These are phyloP conservation scores for Gymnothorax reevesii DNA, from an alignment of 2,797 vertebrate species.

Conservation along the genomic window DNA sequence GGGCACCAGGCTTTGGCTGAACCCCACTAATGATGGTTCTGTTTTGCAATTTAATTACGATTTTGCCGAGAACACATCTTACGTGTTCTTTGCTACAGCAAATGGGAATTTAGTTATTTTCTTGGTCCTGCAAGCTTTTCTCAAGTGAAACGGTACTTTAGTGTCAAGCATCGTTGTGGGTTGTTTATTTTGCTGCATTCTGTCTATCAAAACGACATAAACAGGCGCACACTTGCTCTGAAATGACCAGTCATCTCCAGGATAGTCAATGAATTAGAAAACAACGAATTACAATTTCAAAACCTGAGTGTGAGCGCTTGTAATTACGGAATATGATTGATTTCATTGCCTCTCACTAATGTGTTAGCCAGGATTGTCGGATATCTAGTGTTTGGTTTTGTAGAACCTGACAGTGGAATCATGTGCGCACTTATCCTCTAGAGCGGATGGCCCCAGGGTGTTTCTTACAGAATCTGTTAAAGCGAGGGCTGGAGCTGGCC, in stretches of 20 bases:
- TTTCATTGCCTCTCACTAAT: constrained; percentile 7
- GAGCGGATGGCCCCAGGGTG: constrained; percentile 28
- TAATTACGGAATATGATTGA: neutral
- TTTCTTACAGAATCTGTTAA: constrained; percentile 44
- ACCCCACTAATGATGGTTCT: constrained; percentile 34
- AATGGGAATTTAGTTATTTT: neutral
- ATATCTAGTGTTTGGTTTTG: constrained; percentile 1
- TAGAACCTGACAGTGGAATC: neutral
- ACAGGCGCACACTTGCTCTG: constrained; percentile 12
- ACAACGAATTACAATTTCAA: neutral
- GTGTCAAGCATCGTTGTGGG: neutral
- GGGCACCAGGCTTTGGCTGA: constrained; percentile 45
- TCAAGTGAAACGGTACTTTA: neutral
- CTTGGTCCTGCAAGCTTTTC: too few relatives aligned
- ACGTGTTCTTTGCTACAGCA: neutral
- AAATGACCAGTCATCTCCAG: neutral
- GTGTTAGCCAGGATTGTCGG: neutral
- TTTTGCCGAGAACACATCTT: constrained; percentile 25
- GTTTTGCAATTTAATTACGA: constrained; percentile 46
- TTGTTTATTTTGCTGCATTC: neutral
- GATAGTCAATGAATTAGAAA: neutral
- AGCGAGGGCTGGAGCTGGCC: constrained; percentile 21
- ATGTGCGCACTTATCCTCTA: neutral
- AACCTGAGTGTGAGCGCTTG: neutral
- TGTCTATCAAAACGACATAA: neutral